Base-by-base conservation (phyloP, 1,140 invertebrate genomes). In the Sipha flava region DNA sequence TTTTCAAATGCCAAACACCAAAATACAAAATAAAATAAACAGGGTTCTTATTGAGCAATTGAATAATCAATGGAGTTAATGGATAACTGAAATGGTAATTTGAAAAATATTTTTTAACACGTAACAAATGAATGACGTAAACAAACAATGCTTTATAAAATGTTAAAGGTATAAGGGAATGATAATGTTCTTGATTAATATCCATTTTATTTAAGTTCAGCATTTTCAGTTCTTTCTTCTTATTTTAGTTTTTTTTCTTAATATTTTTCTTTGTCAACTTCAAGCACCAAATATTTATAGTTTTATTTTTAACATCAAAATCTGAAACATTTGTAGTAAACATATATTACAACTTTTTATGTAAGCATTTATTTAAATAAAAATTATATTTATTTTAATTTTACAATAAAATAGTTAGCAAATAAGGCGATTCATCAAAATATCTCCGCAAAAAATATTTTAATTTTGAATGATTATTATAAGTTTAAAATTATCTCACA, bases 1-100 rank as follows among this genome's bases (percentile, higher is more conserved):
- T 70, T 29, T 26, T 47, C 66, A 70, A 70, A 70, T 70, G 66
- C 66, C 66, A 70, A 70, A 70, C n/a, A 70, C 23, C n/a, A n/a
- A n/a, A n/a, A n/a, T n/a, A 70, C 29, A 3, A 29, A 6, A 43
- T 26, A 47, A 70, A 70, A 23, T 7, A 68, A 21, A 45, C 26
- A 26, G 37, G 7, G 7, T 47, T 47, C 16, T 47, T 70, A 12
- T 70, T 70, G 66, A 70, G 66, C 66, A 70, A 70, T 70, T 45
- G 23, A 45, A 47, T 47, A 47, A 29, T 47, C 23, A 29, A 29
- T 70, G 43, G 40, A 47, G 18, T 45, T 3, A 21, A 7, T 70
- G 16, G 7, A 47, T 29, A 1, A 47, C 47, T 45, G 5, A 70
- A 70, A 66, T 43, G 0, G 14, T 23, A 23, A 66, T 0, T 66